Evolutionary conservation across 2,888 invertebrate genomes (phyloP).

Genomic region (Vanessa cardui): DNA sequence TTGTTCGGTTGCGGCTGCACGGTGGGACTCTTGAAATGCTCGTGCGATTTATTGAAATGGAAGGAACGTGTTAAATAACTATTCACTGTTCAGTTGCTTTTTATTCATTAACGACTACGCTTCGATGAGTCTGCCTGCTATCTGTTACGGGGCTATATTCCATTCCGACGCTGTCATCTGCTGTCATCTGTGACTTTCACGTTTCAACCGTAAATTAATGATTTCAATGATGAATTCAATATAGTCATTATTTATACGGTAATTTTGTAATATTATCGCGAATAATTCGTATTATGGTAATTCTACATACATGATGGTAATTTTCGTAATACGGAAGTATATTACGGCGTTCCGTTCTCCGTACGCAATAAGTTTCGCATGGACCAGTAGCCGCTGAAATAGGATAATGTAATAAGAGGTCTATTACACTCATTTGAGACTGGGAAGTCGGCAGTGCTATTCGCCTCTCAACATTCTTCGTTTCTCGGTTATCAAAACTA

Average conservation of each 20-base stretch:
- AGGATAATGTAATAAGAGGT: conserved; percentile 59
- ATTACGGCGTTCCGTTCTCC: conserved; percentile 65
- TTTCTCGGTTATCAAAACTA: conserved; percentile 14
- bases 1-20: conserved; percentile 15
- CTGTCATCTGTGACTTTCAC: conserved; percentile 6
- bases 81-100: conserved; percentile 32
- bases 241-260: conserved; percentile 6
- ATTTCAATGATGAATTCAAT: background rate
- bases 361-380: conserved; percentile 67
- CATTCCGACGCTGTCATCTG: conserved; percentile 3
- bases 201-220: conserved; percentile 9
- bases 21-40: conserved; percentile 29
- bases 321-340: conserved; percentile 69
- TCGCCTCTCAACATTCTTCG: conserved; percentile 18
- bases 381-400: conserved; percentile 50
- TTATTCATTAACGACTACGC: conserved; percentile 26
- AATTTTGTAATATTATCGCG: background rate
- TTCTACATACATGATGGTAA: conserved; percentile 49
- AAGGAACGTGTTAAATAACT: conserved; percentile 37
- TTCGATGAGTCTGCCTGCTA: conserved; percentile 21
- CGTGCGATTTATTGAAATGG: conserved; percentile 33
- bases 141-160: conserved; percentile 19
- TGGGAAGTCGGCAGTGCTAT: conserved; percentile 49
- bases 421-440: conserved; percentile 54
- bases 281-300: conserved; percentile 21